phyloP scores from a whole-genome alignment of 2,888 invertebrate species.

The Brenthis daphne region DNA sequence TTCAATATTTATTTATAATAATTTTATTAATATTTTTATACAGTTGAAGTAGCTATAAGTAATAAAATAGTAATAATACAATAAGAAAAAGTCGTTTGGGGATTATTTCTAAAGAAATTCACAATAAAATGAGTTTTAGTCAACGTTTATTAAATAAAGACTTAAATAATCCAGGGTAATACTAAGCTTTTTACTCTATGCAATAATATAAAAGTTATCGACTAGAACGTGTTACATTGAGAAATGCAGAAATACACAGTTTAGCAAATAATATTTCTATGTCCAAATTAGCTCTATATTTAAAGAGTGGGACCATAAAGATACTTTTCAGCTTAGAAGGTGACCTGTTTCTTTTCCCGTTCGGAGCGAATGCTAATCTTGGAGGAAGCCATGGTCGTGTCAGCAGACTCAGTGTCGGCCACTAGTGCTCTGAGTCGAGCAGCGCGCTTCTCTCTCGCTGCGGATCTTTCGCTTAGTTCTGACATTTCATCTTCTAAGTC shows the following conservation, averaged over 20 bases:
- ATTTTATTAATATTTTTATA: too few relatives aligned
- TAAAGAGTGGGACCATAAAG: conserved; percentile 21
- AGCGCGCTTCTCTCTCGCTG: conserved; percentile 86
- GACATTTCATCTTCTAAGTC: conserved; percentile 90
- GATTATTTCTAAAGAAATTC: background rate
- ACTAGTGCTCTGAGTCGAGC: conserved; percentile 87
- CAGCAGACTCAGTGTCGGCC: conserved; percentile 80
- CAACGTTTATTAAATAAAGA: conserved; percentile 26
- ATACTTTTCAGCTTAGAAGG: conserved; percentile 61
- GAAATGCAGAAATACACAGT: conserved; percentile 68
- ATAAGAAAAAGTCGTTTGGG: too few relatives aligned
- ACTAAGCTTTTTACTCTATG: conserved; percentile 69
- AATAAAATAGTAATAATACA: too few relatives aligned
- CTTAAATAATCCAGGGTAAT: conserved; percentile 65
- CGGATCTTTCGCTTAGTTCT: conserved; percentile 85
- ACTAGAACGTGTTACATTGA: conserved; percentile 61
- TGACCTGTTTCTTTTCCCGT: conserved; percentile 77
- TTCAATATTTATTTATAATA: too few relatives aligned
- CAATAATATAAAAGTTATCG: conserved; percentile 71
- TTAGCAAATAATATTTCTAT: conserved; percentile 60
- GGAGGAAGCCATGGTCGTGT: conserved; percentile 59
- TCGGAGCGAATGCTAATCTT: conserved; percentile 70
- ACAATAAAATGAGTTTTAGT: background rate
- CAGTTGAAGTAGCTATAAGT: too few relatives aligned
- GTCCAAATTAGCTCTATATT: conserved; percentile 45